Percentiles rank a stretch among this genome's conserved stretches.
Conservation (phyloP, 2,113 vertebrate species). For the Strigops habroptila region DNA sequence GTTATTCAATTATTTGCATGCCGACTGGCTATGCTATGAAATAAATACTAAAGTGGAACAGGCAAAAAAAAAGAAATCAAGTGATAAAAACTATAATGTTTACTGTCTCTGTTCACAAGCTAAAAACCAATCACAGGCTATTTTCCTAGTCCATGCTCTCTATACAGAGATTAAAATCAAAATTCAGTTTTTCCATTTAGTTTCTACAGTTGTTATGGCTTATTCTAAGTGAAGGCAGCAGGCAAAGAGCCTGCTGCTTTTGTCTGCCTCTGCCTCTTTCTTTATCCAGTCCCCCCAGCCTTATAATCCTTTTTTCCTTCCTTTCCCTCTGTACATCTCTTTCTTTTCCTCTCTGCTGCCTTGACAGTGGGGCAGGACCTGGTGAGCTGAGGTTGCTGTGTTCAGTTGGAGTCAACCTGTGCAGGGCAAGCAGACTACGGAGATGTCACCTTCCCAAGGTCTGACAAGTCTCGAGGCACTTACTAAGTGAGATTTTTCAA, state of each 20-base stretch:
- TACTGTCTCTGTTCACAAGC: background rate
- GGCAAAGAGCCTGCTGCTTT: background rate
- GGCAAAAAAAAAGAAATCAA: background rate
- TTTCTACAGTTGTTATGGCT: background rate
- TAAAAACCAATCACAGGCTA: background rate
- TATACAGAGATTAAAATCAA: background rate
- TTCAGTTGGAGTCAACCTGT: background rate
- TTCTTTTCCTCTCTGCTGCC: background rate
- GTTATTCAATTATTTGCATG: background rate
- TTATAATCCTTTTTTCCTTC: background rate
- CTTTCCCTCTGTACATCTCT: background rate
- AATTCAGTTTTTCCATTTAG: background rate
- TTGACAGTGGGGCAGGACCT: rapidly evolving
- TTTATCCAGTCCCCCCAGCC: background rate
- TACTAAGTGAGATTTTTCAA: background rate
- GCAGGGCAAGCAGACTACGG: background rate
- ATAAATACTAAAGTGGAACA: background rate
- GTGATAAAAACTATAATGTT: background rate
- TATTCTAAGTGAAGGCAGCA: background rate
- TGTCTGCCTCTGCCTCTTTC: background rate
- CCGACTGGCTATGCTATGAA: background rate
- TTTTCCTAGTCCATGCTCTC: background rate
- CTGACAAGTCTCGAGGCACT: background rate
- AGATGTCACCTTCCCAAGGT: background rate
- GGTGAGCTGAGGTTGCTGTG: background rate